Conservation (phyloP, 2,797 vertebrate species). For the Aplochiton taeniatus region DNA sequence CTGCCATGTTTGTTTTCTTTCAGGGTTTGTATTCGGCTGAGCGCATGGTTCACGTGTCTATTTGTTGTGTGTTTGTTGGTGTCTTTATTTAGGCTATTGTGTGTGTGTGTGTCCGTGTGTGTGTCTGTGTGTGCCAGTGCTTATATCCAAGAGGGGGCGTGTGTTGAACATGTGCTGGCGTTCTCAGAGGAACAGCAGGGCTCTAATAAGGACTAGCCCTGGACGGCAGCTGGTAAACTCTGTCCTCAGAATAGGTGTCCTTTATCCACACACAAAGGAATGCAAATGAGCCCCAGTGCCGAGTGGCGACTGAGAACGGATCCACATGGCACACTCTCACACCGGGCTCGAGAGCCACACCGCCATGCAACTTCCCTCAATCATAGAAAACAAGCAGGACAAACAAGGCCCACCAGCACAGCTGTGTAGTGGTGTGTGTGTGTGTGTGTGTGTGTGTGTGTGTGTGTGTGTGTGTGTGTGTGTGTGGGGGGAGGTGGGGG, state of each 20-base stretch:
- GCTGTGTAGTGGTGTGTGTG: conserved; percentile 57
- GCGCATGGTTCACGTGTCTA: no score
- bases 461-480: conserved; percentile 25
- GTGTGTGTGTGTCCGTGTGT: neutral
- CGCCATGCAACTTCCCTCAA: conserved; percentile 72
- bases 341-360: conserved; percentile 76
- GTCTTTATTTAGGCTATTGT: neutral
- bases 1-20: conserved; percentile 29
- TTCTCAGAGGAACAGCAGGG: conserved; percentile 98
- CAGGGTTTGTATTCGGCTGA: neutral
- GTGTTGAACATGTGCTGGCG: conserved; percentile 95
- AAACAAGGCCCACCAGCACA: conserved; percentile 68
- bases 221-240: conserved; percentile 99
- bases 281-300: conserved; percentile 97
- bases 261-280: conserved; percentile 98
- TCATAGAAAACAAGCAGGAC: conserved; percentile 74
- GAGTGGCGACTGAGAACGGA: conserved; percentile 97
- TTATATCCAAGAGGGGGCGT: conserved; percentile 60
- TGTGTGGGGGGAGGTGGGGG: neutral
- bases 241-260: conserved; percentile 90
- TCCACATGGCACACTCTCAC: conserved; percentile 89
- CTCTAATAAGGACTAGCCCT: conserved; percentile 95
- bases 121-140: conserved; percentile 55
- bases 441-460: conserved; percentile 26
- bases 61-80: no score